These are phyloP conservation scores for Drosophila tripunctata DNA, from an alignment of 2,888 invertebrate species.

Conservation along the genomic window DNA sequence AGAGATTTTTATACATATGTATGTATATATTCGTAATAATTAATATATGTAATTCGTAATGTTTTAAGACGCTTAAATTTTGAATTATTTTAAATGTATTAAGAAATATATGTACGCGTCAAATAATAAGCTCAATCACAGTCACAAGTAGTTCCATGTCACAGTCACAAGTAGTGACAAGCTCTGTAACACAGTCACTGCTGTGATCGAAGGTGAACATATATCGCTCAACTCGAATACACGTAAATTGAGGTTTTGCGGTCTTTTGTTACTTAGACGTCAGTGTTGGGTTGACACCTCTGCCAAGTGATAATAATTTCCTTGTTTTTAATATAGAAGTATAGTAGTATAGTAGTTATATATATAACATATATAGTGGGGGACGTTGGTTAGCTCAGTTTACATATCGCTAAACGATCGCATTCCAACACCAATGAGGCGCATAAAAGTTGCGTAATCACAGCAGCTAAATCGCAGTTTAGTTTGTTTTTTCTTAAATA, in stretches of 20 bases:
- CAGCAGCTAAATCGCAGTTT: slow-evolving; percentile 5
- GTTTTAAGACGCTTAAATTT: too few relatives aligned
- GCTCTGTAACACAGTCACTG: too few relatives aligned
- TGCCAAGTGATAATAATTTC: slow-evolving; percentile 31
- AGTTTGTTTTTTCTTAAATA: slow-evolving; percentile 19
- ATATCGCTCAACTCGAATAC: too few relatives aligned
- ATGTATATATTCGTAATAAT: too few relatives aligned
- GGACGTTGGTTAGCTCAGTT: slow-evolving; percentile 21
- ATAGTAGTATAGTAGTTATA: background rate
- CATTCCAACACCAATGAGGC: slow-evolving; percentile 34
- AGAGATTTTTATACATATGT: too few relatives aligned
- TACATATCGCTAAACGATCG: slow-evolving; percentile 26
- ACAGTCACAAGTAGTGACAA: too few relatives aligned
- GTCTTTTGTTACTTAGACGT: slow-evolving; percentile 22
- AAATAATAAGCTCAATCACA: too few relatives aligned
- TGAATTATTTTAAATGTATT: too few relatives aligned
- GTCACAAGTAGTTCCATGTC: too few relatives aligned
- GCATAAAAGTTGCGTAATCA: slow-evolving; percentile 29
- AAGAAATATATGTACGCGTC: too few relatives aligned
- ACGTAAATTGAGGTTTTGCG: slow-evolving; percentile 23
- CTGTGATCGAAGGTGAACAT: too few relatives aligned
- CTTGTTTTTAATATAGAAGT: slow-evolving; percentile 3
- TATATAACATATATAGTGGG: background rate
- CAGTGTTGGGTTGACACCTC: slow-evolving; percentile 21
- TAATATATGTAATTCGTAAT: too few relatives aligned